Conservation (phyloP, 2,888 invertebrate genomes). For the Drosophila helvetica region DNA sequence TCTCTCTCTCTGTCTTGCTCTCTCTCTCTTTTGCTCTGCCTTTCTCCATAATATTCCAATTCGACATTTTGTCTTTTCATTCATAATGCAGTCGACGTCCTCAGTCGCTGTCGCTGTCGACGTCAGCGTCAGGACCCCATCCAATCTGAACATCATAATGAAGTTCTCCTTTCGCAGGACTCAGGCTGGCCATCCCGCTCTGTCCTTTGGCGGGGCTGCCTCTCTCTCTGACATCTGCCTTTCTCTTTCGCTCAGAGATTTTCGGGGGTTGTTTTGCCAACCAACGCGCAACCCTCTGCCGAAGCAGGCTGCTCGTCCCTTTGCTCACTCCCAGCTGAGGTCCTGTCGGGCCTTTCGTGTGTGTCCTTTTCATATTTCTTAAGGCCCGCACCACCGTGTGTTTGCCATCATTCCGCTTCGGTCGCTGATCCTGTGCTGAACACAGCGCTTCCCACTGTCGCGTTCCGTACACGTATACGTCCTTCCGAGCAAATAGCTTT, state of each 20-base stretch:
- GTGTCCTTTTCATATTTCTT: constrained; percentile 78
- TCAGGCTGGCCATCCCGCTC: constrained; percentile 56
- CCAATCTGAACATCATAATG: constrained; percentile 72
- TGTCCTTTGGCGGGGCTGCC: not conserved
- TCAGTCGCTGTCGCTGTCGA: constrained; percentile 24
- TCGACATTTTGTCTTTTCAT: constrained; percentile 82
- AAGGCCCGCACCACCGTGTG: constrained; percentile 68
- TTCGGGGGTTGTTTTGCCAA: constrained; percentile 42
- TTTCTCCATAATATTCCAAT: constrained; percentile 72
- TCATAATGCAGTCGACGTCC: constrained; percentile 69
- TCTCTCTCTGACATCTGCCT: constrained; percentile 22
- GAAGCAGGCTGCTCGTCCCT: not conserved
- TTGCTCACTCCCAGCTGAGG: not conserved
- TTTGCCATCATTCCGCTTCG: constrained; percentile 82
- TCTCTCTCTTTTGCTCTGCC: constrained; percentile 12
- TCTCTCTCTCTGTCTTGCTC: constrained; percentile 8
- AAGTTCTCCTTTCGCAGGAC: constrained; percentile 72
- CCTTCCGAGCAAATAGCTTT: constrained; percentile 15
- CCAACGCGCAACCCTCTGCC: constrained; percentile 33
- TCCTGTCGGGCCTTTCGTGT: constrained; percentile 27
- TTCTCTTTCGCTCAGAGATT: constrained; percentile 32
- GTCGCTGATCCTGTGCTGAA: constrained; percentile 79
- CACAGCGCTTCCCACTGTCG: constrained; percentile 49
- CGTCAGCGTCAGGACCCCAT: constrained; percentile 41
- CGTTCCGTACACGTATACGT: constrained; percentile 20